Base-by-base conservation (phyloP, 64 coral and sea anemone species). In the Pachyseris speciosa region DNA sequence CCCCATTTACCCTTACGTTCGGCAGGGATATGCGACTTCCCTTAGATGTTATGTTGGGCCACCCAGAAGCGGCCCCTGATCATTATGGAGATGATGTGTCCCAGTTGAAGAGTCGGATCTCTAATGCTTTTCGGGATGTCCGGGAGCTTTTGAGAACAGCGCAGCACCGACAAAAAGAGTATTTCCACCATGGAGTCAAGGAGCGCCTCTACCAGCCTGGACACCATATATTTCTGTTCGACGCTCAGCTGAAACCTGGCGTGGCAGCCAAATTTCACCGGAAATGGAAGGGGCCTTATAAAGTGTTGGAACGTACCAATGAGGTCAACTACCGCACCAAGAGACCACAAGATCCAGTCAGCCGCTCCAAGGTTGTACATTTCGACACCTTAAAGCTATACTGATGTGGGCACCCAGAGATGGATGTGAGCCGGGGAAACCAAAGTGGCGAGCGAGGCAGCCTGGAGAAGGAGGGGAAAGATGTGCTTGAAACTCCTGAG, bases 311-410 rank as follows among this genome's bases (percentile, higher is more conserved):
- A n/a, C n/a, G n/a, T n/a, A n/a, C n/a, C 50, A 55, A 30, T 73
- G 85, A 87, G 60, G 85, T 61, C 33, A n/a, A n/a, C n/a, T n/a
- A 37, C 59, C 8, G 75, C 74, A 68, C 26, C 28, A 68, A 33
- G 73, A 89, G 58, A 75, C 74, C 78, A 68, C 55, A 24, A 30
- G 69, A 76, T 40, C 38, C 73, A 22, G 12, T 7, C 41, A 79
- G 60, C 48, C 64, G 59, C 28, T 44, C 60, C 24, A 89, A 89
- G 52, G 78, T 64, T 64, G 71, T 88, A 43, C 86, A 88, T 74
- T 77, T 88, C 37, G 53, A 88, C 72, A 89, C 78, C 74, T 79
- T 89, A 48, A 89, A 89, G 27, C 87, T 89, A 27, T 89, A 89
- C 60, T 63, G 67, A 79, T 40, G 74, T 37, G 74, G 74, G 29